These are phyloP conservation scores for Agrypnia vestita DNA, from an alignment of 1,140 invertebrate genomes.

Conservation along the genomic window DNA sequence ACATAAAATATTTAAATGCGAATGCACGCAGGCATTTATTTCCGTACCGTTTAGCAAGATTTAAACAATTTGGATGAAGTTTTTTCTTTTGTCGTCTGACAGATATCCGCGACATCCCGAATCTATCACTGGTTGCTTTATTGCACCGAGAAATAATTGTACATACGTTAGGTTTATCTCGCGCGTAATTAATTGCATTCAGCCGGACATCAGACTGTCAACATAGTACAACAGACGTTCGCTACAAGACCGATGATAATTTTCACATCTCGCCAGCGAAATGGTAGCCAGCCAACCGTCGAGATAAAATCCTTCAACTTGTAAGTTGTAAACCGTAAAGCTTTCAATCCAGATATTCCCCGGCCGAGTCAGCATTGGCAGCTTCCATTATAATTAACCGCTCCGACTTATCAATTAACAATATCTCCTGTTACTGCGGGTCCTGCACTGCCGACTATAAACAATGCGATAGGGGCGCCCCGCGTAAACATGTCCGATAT, in stretches of 20 bases:
- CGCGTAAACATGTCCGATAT: slow-evolving; percentile 12
- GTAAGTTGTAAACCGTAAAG: neutral
- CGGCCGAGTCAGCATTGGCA: neutral
- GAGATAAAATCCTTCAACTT: slow-evolving; percentile 1
- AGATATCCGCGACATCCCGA: too few relatives aligned
- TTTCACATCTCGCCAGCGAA: neutral
- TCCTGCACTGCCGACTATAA: neutral
- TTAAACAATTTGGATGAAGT: too few relatives aligned
- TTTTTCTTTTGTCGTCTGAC: too few relatives aligned
- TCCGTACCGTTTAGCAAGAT: too few relatives aligned
- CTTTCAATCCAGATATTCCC: neutral
- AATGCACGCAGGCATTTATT: too few relatives aligned
- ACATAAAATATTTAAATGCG: too few relatives aligned
- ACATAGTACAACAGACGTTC: too few relatives aligned
- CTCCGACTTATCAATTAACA: slow-evolving; percentile 18
- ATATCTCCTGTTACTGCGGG: neutral
- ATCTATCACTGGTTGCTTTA: too few relatives aligned
- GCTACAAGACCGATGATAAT: neutral
- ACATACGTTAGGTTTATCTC: too few relatives aligned
- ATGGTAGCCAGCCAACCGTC: neutral
- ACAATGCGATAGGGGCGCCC: slow-evolving; percentile 3
- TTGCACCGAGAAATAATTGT: too few relatives aligned
- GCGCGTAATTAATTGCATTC: too few relatives aligned
- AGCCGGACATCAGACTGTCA: too few relatives aligned
- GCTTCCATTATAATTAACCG: slow-evolving; percentile 18